Evolutionary conservation across 2,888 invertebrate genomes (phyloP).

Genomic region (Beris morrisii): DNA sequence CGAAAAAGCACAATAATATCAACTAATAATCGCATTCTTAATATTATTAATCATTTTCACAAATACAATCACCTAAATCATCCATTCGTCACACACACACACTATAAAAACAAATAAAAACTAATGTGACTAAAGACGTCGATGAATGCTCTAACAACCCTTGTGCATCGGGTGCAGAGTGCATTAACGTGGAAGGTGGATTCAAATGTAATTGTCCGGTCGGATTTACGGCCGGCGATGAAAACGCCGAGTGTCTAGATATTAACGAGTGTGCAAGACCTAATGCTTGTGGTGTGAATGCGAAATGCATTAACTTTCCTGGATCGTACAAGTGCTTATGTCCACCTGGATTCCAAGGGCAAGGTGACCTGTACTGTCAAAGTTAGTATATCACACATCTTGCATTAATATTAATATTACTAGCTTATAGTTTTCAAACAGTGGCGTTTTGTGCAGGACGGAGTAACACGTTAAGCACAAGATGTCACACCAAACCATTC

Average conservation of each 20-base stretch:
- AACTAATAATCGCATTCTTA: background rate
- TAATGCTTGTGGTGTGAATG: constrained; percentile 72
- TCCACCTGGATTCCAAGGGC: constrained; percentile 74
- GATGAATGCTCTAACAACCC: constrained; percentile 71
- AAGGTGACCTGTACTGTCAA: constrained; percentile 74
- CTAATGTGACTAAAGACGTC: constrained; percentile 61
- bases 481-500: too few relatives aligned
- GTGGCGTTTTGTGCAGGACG: too few relatives aligned
- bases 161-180: constrained; percentile 71
- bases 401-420: background rate
- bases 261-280: constrained; percentile 72
- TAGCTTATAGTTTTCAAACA: background rate
- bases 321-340: constrained; percentile 79
- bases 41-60: constrained; percentile 13
- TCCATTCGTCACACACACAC: constrained; percentile 17
- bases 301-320: constrained; percentile 79
- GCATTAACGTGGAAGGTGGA: constrained; percentile 75
- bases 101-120: constrained; percentile 16
- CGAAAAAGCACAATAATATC: constrained; percentile 6
- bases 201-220: constrained; percentile 72
- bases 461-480: too few relatives aligned
- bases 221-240: constrained; percentile 65
- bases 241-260: constrained; percentile 67
- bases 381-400: constrained; percentile 61
- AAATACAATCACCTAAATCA: constrained; percentile 13